These are phyloP conservation scores for Agapornis roseicollis DNA, from an alignment of 2,113 vertebrate species.

Conservation along the genomic window DNA sequence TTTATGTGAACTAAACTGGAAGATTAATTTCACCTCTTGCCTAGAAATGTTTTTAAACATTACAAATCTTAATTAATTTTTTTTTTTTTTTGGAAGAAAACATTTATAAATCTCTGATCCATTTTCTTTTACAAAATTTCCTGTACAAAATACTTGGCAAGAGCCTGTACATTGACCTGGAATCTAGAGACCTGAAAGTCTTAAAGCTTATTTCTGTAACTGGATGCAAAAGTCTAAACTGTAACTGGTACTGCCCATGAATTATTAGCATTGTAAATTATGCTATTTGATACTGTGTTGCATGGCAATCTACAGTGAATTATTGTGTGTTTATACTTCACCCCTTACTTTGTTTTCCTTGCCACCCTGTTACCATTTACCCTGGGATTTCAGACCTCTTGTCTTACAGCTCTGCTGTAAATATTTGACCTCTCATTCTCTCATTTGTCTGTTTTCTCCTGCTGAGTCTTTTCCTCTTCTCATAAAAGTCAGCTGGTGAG, in stretches of 20 bases:
- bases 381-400: not conserved
- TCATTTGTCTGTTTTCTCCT: conserved; percentile 27
- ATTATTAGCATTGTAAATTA: not conserved
- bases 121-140: not conserved
- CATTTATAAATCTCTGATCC: not conserved
- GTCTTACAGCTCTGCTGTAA: not conserved
- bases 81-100: not conserved
- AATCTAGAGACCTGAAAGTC: not conserved
- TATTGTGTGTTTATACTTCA: conserved; percentile 12
- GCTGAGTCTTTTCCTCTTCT: conserved; percentile 42
- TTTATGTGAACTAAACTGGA: not conserved
- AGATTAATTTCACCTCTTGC: not conserved
- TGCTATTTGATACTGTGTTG: not conserved
- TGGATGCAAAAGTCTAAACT: not conserved
- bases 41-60: not conserved
- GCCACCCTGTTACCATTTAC: conserved; percentile 13
- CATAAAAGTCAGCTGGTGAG: not conserved
- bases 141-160: not conserved
- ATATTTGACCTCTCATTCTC: conserved; percentile 5
- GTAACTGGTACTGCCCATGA: not conserved
- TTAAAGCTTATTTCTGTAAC: conserved; percentile 9
- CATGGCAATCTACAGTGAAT: not conserved
- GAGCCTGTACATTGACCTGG: not conserved
- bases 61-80: not conserved
- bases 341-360: conserved; percentile 18